Evolutionary conservation across 2,113 vertebrate genomes (phyloP), one percentile per base, ranked within the genome.

Genomic region (Coptodon bakossiorum): DNA sequence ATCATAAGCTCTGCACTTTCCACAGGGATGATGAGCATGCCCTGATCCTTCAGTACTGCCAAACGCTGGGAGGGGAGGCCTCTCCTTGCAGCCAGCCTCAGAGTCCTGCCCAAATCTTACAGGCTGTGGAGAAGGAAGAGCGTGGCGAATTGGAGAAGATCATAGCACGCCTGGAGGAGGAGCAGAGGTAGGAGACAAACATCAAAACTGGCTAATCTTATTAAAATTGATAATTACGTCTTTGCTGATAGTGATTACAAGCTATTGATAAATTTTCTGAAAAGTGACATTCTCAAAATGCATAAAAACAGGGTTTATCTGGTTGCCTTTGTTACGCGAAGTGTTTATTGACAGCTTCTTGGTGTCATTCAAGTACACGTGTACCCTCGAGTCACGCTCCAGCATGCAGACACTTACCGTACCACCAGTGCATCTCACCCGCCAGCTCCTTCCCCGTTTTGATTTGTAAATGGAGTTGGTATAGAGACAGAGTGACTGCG

Each of bases 31-130:
- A 99, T 19, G 99, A 99, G 88, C 99, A 99, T 4, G 96, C 97
- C 61, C 97, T 99, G 91, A 99, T 99, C 94, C 97, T 99, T 94
- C 98, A 99, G 87, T 99, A 99, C 86, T 99, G 98, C 91, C 98
- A 99, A 95, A 98, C 98, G 0, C 97, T 99, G 7, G 98, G 98
- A 78, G 98, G 97, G 14, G 98, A 99, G 85, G 68, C 87, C 63
- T 98, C 98, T 1, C 98, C 98, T 1, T 92, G 96, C 92, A 98
- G 98, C 94, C 98, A 99, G 91, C 98, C 98, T 1, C 98, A 99
- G 95, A 99, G 98, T 89, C 99, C 98, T 24, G 97, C 97, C 24
- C 98, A 99, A 96, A 99, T 99, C 92, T 97, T 99, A 2, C 98
- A 98, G 91, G 98, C 98, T 0, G 98, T 99, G 78, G 98, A 99